These are phyloP conservation scores for Lordiphosa mommai DNA, from an alignment of 1,140 invertebrate genomes.

Conservation along the genomic window DNA sequence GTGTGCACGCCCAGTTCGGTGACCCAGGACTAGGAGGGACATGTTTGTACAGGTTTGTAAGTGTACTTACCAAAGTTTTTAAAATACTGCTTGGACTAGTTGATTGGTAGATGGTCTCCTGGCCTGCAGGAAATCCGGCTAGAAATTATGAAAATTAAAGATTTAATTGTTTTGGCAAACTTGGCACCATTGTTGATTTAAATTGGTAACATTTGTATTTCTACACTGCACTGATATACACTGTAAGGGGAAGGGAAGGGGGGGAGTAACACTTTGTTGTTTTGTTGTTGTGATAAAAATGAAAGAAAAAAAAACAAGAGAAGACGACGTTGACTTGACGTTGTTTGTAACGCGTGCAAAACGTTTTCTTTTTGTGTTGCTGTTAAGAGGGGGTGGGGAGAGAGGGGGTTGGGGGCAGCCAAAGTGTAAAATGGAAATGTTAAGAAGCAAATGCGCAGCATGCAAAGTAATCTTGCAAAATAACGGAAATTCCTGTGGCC, in stretches of 20 bases:
- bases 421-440: slow-evolving; percentile 9
- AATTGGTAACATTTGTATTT: neutral
- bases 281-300: slow-evolving; percentile 50
- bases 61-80: neutral
- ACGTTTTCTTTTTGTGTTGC: slow-evolving; percentile 5
- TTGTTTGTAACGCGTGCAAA: slow-evolving; percentile 42
- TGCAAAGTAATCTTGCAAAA: slow-evolving; percentile 28
- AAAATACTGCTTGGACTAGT: slow-evolving; percentile 1
- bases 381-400: neutral
- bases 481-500: slow-evolving; percentile 12
- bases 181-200: too few species aligned
- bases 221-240: slow-evolving; percentile 8
- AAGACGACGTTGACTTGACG: slow-evolving; percentile 25
- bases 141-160: too few species aligned
- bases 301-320: slow-evolving; percentile 23
- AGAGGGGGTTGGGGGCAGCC: slow-evolving; percentile 5
- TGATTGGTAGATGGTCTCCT: neutral
- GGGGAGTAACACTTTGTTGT: neutral
- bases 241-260: slow-evolving; percentile 2
- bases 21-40: slow-evolving; percentile 26
- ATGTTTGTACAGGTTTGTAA: slow-evolving; percentile 37
- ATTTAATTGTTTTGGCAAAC: too few species aligned
- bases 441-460: slow-evolving; percentile 10
- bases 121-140: neutral
- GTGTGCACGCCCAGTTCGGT: slow-evolving; percentile 39